Percentiles rank a stretch among this genome's conserved stretches.
Evolutionary conservation across 2,888 invertebrate species (phyloP).

Genomic region (Aplocera efformata): DNA sequence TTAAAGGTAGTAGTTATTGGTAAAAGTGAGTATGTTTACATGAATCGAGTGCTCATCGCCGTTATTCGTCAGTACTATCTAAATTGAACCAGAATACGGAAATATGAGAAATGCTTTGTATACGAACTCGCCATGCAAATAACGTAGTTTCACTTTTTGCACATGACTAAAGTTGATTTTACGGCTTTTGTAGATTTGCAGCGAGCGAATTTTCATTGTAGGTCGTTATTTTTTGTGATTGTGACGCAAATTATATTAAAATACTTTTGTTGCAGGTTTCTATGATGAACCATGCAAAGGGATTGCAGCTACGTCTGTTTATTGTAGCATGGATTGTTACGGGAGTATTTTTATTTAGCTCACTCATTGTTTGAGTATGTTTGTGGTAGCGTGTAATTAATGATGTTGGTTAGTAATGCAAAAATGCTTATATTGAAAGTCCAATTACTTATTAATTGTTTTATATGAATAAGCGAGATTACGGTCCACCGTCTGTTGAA

Average conservation of each 20-base stretch:
- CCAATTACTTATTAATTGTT: no score
- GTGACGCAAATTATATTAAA: constrained; percentile 15
- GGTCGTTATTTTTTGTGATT: constrained; percentile 13
- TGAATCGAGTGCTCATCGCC: background rate
- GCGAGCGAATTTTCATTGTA: constrained; percentile 16
- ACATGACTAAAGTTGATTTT: constrained; percentile 20
- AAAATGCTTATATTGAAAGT: no score
- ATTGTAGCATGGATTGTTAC: background rate
- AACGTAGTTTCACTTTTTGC: constrained; percentile 18
- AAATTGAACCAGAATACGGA: background rate
- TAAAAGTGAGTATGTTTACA: constrained; percentile 3
- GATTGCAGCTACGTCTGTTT: background rate
- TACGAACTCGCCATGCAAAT: constrained; percentile 10
- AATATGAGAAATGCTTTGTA: constrained; percentile 5
- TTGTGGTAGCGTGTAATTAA: no score
- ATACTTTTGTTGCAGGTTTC: constrained; percentile 11
- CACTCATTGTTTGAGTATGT: no score
- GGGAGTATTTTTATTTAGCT: no score
- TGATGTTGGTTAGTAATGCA: no score
- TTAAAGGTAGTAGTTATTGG: background rate
- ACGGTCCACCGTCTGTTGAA: no score
- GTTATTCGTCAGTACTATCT: background rate
- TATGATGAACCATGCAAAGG: constrained; percentile 3
- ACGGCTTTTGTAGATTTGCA: constrained; percentile 21
- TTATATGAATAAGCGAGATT: no score